A percentile compares a stretch with the other conserved stretches of the same genome.
phyloP scores from a whole-genome alignment of 2,888 invertebrate genomes.

The Apotomis capreana region DNA sequence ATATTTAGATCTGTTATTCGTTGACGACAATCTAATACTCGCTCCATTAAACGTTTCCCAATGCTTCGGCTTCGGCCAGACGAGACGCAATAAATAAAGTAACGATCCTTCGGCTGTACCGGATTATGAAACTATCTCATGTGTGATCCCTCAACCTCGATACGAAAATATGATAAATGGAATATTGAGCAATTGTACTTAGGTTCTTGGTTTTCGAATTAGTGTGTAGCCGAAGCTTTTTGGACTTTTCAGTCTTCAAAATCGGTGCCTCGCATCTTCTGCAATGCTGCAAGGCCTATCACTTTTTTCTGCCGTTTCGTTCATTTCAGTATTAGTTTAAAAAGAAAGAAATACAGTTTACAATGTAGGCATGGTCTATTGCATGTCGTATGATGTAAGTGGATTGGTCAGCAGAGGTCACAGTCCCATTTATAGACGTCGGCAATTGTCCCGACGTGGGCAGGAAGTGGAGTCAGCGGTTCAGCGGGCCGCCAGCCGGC shows the following conservation, averaged over 20 bases:
- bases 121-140: constrained; percentile 20
- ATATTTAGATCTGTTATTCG: constrained; percentile 31
- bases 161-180: constrained; percentile 6
- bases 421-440: constrained; percentile 33
- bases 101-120: constrained; percentile 43
- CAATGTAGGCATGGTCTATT: neutral
- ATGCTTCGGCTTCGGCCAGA: constrained; percentile 31
- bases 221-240: too few relatives aligned
- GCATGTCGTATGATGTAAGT: constrained; percentile 22
- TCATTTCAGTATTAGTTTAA: too few relatives aligned
- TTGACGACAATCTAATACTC: constrained; percentile 21
- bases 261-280: too few relatives aligned
- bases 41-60: constrained; percentile 27
- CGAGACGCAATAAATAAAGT: constrained; percentile 53
- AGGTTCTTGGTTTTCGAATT: too few relatives aligned
- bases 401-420: constrained; percentile 26
- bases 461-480: constrained; percentile 24
- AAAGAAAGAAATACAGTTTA: too few relatives aligned
- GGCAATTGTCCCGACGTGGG: constrained; percentile 21
- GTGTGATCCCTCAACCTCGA: constrained; percentile 10
- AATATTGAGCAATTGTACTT: too few relatives aligned
- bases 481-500: constrained; percentile 18
- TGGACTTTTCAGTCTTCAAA: too few relatives aligned
- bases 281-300: too few relatives aligned
- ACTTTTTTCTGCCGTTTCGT: too few relatives aligned